These are phyloP conservation scores for Drosophila kikkawai DNA, from an alignment of 1,140 invertebrate genomes.

Conservation along the genomic window DNA sequence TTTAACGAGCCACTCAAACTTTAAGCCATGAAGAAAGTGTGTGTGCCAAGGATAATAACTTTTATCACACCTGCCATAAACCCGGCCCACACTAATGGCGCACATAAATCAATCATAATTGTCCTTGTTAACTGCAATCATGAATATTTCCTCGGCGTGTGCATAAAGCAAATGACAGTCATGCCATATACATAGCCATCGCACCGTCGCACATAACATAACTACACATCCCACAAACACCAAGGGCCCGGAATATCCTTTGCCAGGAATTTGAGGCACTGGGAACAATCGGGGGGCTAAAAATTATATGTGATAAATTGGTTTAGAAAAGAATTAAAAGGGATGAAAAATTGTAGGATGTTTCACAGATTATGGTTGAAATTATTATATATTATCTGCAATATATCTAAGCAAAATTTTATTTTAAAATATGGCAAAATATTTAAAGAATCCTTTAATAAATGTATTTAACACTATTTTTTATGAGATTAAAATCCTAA, in stretches of 20 bases:
- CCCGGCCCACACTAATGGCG: slow-evolving; percentile 29
- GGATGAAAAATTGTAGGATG: too few relatives aligned
- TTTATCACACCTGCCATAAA: slow-evolving; percentile 73
- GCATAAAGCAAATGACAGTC: slow-evolving; percentile 82
- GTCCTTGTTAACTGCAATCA: slow-evolving; percentile 83
- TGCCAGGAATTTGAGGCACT: slow-evolving; percentile 16
- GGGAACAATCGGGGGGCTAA: neutral
- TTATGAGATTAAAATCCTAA: too few relatives aligned
- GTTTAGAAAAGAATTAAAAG: accelerated
- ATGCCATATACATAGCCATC: slow-evolving; percentile 60
- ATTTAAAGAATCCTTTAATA: too few relatives aligned
- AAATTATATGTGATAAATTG: neutral
- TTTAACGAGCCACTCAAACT: slow-evolving; percentile 75
- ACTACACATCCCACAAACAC: slow-evolving; percentile 13
- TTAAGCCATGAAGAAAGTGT: slow-evolving; percentile 33
- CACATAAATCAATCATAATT: slow-evolving; percentile 81
- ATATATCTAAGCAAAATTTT: too few relatives aligned
- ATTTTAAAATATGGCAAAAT: too few relatives aligned
- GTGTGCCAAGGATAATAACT: slow-evolving; percentile 59
- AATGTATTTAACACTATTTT: too few relatives aligned
- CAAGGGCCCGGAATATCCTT: slow-evolving; percentile 43
- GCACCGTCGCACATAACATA: slow-evolving; percentile 23
- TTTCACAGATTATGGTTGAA: too few relatives aligned
- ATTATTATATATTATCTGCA: too few relatives aligned
- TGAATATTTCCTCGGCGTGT: slow-evolving; percentile 72